Conservation (phyloP, 2,888 invertebrate species). For the Cerastis leucographa region DNA sequence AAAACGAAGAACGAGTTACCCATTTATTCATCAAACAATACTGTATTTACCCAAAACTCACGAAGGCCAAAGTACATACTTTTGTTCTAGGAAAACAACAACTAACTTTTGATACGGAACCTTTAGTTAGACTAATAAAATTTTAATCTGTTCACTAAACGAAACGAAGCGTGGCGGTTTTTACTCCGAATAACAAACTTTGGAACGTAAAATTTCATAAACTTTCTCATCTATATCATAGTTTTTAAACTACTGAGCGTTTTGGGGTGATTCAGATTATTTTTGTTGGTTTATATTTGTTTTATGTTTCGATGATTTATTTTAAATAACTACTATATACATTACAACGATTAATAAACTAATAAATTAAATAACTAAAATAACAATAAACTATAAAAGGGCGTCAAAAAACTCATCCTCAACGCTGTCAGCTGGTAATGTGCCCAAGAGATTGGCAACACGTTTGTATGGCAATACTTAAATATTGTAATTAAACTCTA, state of each 20-base stretch:
- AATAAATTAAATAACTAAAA: too few species aligned
- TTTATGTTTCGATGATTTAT: too few species aligned
- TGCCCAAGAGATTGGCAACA: too few species aligned
- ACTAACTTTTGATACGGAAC: constrained; percentile 42
- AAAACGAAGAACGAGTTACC: constrained; percentile 9
- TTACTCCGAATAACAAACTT: constrained; percentile 55
- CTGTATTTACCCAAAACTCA: constrained; percentile 43
- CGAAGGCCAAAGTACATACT: constrained; percentile 8
- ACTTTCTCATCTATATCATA: constrained; percentile 58
- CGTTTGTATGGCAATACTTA: too few species aligned
- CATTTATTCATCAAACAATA: constrained; percentile 35
- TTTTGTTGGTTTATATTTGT: constrained; percentile 22
- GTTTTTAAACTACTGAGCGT: constrained; percentile 46
- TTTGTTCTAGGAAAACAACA: constrained; percentile 32
- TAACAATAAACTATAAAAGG: too few species aligned
- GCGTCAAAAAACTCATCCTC: too few species aligned
- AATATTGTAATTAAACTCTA: too few species aligned
- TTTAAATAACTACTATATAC: too few species aligned
- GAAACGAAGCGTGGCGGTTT: constrained; percentile 50
- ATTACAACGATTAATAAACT: too few species aligned
- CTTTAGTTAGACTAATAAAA: constrained; percentile 53
- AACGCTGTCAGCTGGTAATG: too few species aligned
- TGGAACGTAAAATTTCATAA: constrained; percentile 40
- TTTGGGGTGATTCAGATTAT: constrained; percentile 13
- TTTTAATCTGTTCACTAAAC: constrained; percentile 54